Base-by-base conservation (phyloP, 2,797 vertebrate species). In the Jordanella pulchra region DNA sequence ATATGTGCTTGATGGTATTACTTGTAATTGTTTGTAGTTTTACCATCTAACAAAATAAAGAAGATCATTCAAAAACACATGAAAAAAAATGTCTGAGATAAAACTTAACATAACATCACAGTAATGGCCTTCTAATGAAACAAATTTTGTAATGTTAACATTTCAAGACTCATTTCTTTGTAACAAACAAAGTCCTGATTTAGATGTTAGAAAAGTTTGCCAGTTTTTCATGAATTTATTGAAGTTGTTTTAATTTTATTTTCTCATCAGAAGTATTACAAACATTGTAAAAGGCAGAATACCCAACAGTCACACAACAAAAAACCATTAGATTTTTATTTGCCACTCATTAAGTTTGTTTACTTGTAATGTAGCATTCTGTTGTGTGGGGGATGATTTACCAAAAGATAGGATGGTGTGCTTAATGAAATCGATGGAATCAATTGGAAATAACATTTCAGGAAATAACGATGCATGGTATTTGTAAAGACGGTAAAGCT, bases 311-410 rank as follows among this genome's bases (percentile, higher is more conserved):
- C 77, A 76, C 61, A 76, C 35, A 69, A 77, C 58, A 82, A 65
- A 78, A 73, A 82, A 85, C 79, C 73, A 80, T 83, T 74, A 72
- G 74, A 80, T 66, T n/a, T 27, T 75, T 54, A 78, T 88, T 89
- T 86, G 86, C 86, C 85, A 89, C 89, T 91, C 84, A 84, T 42
- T 80, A 87, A 86, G 71, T 73, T 4, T 53, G 53, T n/a, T n/a
- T n/a, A n/a, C n/a, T n/a, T n/a, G n/a, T n/a, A n/a, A n/a, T n/a
- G n/a, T 47, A 4, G 45, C 13, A 47, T 13, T 15, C 12, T 39
- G 35, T 39, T 39, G 35, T 39, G n/a, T n/a, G n/a, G 35, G 35
- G 35, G 35, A 5, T 39, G 35, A 39, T 39, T 39, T 39, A 39
- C 35, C 35, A 39, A 39, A 39, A 39, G 35, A 39, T 4, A 5